Evolutionary conservation across 2,888 invertebrate species (phyloP).

Genomic region (Aplocera efformata): DNA sequence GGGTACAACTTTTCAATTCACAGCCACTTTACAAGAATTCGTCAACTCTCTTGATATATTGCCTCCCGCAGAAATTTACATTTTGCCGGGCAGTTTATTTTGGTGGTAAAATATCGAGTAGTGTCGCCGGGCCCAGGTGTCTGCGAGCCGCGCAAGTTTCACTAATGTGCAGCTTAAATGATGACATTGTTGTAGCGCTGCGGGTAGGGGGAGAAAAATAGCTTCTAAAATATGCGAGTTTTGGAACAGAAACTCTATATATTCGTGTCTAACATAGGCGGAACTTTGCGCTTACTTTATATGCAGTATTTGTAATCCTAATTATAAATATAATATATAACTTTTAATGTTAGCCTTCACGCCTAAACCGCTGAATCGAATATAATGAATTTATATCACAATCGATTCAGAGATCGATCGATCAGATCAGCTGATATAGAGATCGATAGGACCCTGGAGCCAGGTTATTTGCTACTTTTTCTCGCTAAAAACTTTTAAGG

Average conservation of each 20-base stretch:
- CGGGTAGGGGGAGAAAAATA: slow-evolving; percentile 25
- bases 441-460: no score
- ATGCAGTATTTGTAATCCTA: no score
- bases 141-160: slow-evolving; percentile 72
- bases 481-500: no score
- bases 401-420: no score
- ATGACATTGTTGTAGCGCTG: slow-evolving; percentile 64
- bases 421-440: no score
- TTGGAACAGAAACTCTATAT: slow-evolving; percentile 2
- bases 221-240: slow-evolving; percentile 13
- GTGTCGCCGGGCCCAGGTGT: slow-evolving; percentile 64
- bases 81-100: slow-evolving; percentile 55
- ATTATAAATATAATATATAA: no score
- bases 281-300: no score
- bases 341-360: no score
- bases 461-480: no score
- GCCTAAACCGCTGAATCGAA: no score
- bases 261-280: slow-evolving; percentile 2
- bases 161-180: slow-evolving; percentile 77
- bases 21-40: slow-evolving; percentile 33
- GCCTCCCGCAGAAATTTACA: slow-evolving; percentile 52
- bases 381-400: no score
- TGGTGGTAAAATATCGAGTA: slow-evolving; percentile 66
- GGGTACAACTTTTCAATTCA: slow-evolving; percentile 24
- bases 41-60: slow-evolving; percentile 42